Evolutionary conservation across 2,888 invertebrate species (phyloP).

Genomic region (Drosophila greeni): DNA sequence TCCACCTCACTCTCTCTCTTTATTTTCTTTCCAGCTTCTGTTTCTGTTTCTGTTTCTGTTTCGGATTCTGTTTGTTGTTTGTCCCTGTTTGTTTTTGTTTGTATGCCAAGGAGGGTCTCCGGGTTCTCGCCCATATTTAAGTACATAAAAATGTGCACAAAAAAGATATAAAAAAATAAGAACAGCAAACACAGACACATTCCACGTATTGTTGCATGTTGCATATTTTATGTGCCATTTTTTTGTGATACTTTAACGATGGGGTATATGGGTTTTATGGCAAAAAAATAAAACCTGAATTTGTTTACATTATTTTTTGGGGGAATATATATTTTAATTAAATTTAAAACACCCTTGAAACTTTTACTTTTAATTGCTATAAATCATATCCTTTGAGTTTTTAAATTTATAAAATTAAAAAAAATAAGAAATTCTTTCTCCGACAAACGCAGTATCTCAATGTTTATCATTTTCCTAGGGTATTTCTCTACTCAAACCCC

Average conservation of each 20-base stretch:
- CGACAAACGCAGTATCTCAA: background rate
- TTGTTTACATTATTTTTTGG: background rate
- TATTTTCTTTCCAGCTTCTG: conserved; percentile 15
- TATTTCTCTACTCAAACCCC: background rate
- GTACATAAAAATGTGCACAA: conserved; percentile 22
- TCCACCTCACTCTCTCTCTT: conserved; percentile 1
- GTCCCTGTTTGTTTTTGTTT: conserved; percentile 54
- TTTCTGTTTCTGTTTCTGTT: conserved; percentile 36
- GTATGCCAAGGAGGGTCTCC: conserved; percentile 62
- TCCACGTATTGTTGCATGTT: conserved; percentile 38
- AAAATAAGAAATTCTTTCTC: background rate
- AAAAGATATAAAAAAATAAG: background rate
- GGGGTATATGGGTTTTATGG: background rate
- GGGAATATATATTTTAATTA: background rate
- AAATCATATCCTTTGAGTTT: background rate
- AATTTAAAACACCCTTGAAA: background rate
- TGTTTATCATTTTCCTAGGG: background rate
- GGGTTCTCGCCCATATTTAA: conserved; percentile 38
- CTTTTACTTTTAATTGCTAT: background rate
- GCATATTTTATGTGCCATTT: conserved; percentile 39
- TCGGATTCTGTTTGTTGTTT: conserved; percentile 48
- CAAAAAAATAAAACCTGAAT: background rate
- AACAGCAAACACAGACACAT: conserved; percentile 10
- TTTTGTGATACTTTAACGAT: background rate
- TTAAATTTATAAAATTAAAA: background rate